Evolutionary conservation across 2,113 vertebrate species (phyloP).

Genomic region (Raja brachyura): DNA sequence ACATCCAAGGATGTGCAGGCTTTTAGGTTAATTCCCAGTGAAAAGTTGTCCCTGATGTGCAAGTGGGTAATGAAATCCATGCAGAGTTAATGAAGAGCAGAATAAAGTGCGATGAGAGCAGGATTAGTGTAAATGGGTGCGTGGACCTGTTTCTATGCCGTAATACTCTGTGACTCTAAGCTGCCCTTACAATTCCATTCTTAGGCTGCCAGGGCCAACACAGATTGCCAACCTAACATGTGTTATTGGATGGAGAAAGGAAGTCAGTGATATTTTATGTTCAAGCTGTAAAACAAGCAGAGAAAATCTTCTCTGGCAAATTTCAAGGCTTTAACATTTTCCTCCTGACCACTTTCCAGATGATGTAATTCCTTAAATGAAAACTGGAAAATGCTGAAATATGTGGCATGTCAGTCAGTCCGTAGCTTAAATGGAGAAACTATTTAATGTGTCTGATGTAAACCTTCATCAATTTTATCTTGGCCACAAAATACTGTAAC

Average conservation of each 20-base stretch:
- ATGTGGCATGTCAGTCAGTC: background rate
- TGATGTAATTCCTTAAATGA: background rate
- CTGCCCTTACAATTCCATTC: background rate
- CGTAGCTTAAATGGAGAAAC: background rate
- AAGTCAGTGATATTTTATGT: background rate
- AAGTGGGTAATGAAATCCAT: too few species aligned
- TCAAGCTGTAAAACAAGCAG: background rate
- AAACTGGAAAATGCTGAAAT: background rate
- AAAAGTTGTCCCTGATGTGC: too few species aligned
- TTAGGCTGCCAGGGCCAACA: background rate
- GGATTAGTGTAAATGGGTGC: too few species aligned
- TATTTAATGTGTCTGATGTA: background rate
- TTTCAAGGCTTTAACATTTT: background rate
- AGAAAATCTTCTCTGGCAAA: background rate
- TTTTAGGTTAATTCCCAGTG: too few species aligned
- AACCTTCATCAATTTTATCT: background rate
- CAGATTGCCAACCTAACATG: background rate
- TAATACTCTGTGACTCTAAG: too few species aligned
- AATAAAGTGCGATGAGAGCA: too few species aligned
- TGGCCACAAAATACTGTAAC: background rate
- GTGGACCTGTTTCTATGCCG: too few species aligned
- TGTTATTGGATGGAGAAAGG: background rate
- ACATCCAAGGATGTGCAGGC: too few species aligned
- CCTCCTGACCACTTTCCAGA: background rate
- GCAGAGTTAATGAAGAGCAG: too few species aligned